Conservation (phyloP, 2,888 invertebrate genomes). For the Pseudanteris insignis region DNA sequence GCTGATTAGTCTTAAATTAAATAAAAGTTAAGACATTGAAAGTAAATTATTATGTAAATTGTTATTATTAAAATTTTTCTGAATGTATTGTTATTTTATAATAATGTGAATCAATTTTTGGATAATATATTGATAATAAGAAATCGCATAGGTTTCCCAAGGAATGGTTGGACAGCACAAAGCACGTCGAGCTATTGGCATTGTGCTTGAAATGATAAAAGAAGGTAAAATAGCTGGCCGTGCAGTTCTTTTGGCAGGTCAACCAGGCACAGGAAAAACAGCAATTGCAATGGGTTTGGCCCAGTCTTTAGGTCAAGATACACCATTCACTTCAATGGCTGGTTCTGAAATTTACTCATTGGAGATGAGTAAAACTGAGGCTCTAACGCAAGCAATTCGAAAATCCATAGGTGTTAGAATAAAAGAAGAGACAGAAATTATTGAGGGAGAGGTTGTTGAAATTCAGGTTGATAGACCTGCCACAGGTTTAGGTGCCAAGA, state of each 20-base stretch:
- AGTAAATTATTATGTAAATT: no score
- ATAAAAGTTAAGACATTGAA: no score
- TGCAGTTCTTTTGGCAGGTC: conserved; percentile 93
- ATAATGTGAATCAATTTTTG: no score
- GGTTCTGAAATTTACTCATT: conserved; percentile 98
- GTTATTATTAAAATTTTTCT: no score
- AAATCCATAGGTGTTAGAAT: conserved; percentile 98
- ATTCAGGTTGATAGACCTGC: conserved; percentile 96
- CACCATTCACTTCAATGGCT: conserved; percentile 98
- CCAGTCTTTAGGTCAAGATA: conserved; percentile 91
- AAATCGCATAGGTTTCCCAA: conserved; percentile 90
- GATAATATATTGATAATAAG: neutral
- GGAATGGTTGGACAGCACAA: conserved; percentile 96
- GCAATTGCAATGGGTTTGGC: conserved; percentile 98
- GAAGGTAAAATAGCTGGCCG: conserved; percentile 98
- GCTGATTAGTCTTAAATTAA: no score
- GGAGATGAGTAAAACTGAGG: conserved; percentile 99
- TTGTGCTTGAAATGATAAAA: conserved; percentile 96
- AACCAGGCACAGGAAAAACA: conserved; percentile 98
- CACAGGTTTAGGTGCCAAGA: conserved; percentile 85
- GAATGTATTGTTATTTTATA: no score
- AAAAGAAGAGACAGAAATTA: conserved; percentile 97
- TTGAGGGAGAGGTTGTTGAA: conserved; percentile 98
- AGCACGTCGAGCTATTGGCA: conserved; percentile 93
- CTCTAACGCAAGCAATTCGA: conserved; percentile 93